Evolutionary conservation across 92 coral and sea anemone genomes (phyloP).

Genomic region (Epizoanthus illoricatus): DNA sequence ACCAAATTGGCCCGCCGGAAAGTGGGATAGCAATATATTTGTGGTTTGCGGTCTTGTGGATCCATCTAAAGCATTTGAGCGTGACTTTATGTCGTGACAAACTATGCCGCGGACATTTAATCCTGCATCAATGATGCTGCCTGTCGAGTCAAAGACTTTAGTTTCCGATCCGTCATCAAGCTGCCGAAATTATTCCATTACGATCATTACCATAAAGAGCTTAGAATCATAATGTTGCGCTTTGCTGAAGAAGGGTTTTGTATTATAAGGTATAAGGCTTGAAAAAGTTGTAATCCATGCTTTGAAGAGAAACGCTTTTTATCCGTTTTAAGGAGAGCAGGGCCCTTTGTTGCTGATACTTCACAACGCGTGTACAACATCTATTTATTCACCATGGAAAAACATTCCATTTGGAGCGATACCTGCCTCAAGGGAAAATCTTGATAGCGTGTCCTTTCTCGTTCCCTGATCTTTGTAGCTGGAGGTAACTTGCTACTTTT

Average conservation of each 20-base stretch:
- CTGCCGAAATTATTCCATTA: constrained; percentile 25
- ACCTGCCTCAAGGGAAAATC: constrained; percentile 31
- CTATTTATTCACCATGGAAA: constrained; percentile 15
- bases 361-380: neutral
- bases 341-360: neutral
- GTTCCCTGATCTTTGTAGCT: neutral
- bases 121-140: constrained; percentile 16
- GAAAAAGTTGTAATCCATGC: constrained; percentile 34
- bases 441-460: constrained; percentile 20
- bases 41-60: neutral
- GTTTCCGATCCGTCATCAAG: constrained; percentile 39
- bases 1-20: neutral
- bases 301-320: constrained; percentile 10
- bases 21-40: neutral
- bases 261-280: constrained; percentile 19
- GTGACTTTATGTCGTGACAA: constrained; percentile 39
- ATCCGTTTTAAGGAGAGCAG: constrained; percentile 13
- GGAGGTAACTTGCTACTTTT: constrained; percentile 2
- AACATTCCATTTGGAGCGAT: neutral
- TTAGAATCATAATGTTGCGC: constrained; percentile 26
- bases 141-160: neutral
- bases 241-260: constrained; percentile 19
- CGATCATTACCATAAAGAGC: constrained; percentile 31
- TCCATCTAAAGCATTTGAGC: neutral
- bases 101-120: constrained; percentile 23